Base-by-base conservation (phyloP, 2,113 vertebrate species). In the Limnothrissa miodon region DNA sequence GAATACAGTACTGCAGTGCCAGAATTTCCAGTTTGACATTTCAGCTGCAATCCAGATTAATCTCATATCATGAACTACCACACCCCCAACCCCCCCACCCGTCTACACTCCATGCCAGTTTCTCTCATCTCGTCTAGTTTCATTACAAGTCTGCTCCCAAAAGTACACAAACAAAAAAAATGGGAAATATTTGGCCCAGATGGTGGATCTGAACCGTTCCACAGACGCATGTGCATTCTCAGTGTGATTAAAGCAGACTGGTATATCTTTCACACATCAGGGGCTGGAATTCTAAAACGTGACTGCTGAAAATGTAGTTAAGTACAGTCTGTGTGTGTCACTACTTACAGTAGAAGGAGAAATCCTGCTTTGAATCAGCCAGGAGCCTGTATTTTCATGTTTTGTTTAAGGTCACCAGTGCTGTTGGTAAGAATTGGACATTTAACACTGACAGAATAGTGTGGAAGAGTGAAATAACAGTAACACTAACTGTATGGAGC, bases 141-240 rank as follows among this genome's bases (percentile, higher is more conserved):
- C 78, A 44, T 88, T 62, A 90, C 88, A 82, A 80, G 80, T 45
- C 83, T 81, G 70, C 81, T 81, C 81, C 83, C 84, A 83, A 87
- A 84, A 83, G n/a, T 42, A 42, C 42, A 81, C n/a, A n/a, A n/a
- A n/a, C n/a, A n/a, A n/a, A n/a, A 80, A 89, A 48, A 84, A 83
- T 79, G 78, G 56, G 74, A 59, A 44, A 79, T 36, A 74, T 74
- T 74, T 74, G 66, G 66, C 33, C 66, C 66, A 74, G 66, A 74
- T 74, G 66, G 66, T 36, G 29, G 29, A 11, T 36, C 17, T 15
- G 4, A 74, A 39, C 66, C 0, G 66, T 13, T 74, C 66, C 29
- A 33, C 13, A 33, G 66, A 36, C 10, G 15, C 19, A 15, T 17
- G 66, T 74, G 66, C 25, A 36, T 33, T 74, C 66, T 33, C 66